These are phyloP conservation scores for Erpetoichthys calabaricus DNA, from an alignment of 2,797 vertebrate species.

Conservation along the genomic window DNA sequence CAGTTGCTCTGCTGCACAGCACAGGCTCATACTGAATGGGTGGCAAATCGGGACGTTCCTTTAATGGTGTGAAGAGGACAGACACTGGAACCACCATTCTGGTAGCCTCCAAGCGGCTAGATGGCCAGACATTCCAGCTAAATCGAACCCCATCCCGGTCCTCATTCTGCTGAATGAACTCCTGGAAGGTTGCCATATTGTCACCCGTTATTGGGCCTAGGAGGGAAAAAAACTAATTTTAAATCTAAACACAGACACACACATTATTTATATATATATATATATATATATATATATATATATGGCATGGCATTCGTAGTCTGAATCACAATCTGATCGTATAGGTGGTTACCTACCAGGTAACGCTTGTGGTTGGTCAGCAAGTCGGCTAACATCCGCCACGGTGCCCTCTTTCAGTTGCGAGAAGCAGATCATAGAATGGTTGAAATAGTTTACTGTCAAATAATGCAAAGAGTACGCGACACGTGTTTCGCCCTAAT, in stretches of 20 bases:
- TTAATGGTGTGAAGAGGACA: conserved; percentile 74
- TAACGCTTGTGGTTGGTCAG: no score
- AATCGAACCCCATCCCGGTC: conserved; percentile 88
- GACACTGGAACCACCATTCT: conserved; percentile 90
- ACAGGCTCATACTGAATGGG: conserved; percentile 94
- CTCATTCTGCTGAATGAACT: conserved; percentile 93
- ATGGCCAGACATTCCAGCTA: conserved; percentile 98
- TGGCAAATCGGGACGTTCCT: conserved; percentile 78
- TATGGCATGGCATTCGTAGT: no score
- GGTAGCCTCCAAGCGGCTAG: conserved; percentile 85
- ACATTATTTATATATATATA: no score
- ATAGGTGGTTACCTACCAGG: no score
- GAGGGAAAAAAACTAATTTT: not conserved
- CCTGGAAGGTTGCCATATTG: conserved; percentile 86
- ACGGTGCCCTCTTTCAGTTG: no score
- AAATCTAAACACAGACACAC: not conserved
- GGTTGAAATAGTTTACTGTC: no score
- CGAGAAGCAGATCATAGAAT: no score
- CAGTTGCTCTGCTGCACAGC: conserved; percentile 88
- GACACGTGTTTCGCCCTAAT: no score
- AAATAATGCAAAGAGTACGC: no score
- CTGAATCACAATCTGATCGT: no score
- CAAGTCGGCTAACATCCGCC: no score
- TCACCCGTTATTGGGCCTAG: conserved; percentile 28
- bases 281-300: no score